Evolutionary conservation across 1,140 invertebrate species (phyloP), one percentile per base, ranked within the genome.

Genomic region (Ganaspis sp.): DNA sequence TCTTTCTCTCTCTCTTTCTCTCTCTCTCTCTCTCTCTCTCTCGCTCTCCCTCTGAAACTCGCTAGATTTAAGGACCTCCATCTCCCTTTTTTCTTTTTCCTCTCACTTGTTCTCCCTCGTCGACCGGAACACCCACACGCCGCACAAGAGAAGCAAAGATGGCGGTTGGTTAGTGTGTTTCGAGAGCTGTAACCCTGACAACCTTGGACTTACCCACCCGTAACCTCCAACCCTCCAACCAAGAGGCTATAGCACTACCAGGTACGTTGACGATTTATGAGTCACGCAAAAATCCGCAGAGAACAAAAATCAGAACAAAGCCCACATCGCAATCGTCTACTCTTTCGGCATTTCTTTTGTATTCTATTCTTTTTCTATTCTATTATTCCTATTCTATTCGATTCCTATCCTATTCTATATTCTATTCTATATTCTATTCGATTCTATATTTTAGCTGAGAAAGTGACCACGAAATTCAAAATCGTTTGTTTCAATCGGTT

Each of bases 181-280:
- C 87, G 85, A 90, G 90, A 90, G 85, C 87, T 89, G 90, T 90
- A 88, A 87, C 88, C 89, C 87, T 90, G 90, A 87, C 88, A 91
- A 91, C 89, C 89, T 89, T 89, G 89, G 86, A 85, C 85, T 86
- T 83, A 83, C 82, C 86, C 84, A 88, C 79, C 84, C 86, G 86
- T 84, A 83, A 89, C 87, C 80, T 83, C 81, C 77, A 72, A 42
- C 78, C 84, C 79, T 76, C 74, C 80, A 64, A 29, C 11, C 23
- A 64, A 64, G 26, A 64, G 23, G 23, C 58, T 64, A 64, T 34
- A 64, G 26, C 58, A 64, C 26, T 3, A 12, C 26, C 58, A 64
- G 26, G 58, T 64, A 64, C 58, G 58, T 34, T 26, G 58, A 64
- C 58, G 23, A 64, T 64, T 64, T 23, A 58, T 58, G 45, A 64